Conservation (phyloP, 2,113 vertebrate genomes). For the Bos taurus region ARS-UCD2.0 NC_037343.1:75638001-75638500, state of each 20-base stretch:
- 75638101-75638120: slow-evolving; percentile 37
- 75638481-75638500: neutral
- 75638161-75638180: neutral
- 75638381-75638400: neutral
- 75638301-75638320: neutral
- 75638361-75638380: neutral
- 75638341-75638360: neutral
- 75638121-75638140: neutral
- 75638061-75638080: neutral
- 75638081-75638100: slow-evolving; percentile 53
- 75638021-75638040: neutral
- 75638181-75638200: neutral
- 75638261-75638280: neutral
- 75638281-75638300: neutral
- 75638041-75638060: neutral
- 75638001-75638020: slow-evolving; percentile 25
- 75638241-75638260: neutral
- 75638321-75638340: neutral
- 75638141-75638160: neutral
- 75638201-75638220: neutral
- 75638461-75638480: neutral
- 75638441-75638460: neutral
- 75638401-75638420: neutral
- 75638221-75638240: neutral
- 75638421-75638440: neutral